phyloP scores from a whole-genome alignment of 2,888 invertebrate species.

The Nephrotoma flavescens region DNA sequence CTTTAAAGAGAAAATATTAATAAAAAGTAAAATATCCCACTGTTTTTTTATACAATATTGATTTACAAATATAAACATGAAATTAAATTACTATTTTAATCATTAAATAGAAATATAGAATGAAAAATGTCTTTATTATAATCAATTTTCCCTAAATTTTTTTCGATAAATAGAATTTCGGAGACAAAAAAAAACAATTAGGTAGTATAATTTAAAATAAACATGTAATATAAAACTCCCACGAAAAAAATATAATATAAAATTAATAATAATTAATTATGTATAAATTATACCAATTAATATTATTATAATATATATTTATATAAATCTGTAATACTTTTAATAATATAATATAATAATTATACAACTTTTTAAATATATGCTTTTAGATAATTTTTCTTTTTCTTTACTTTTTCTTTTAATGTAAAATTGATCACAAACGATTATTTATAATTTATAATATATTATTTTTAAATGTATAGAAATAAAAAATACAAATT shows the following conservation, averaged over 20 bases:
- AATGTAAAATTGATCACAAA: conserved; percentile 3
- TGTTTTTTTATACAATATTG: background rate
- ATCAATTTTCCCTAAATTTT: background rate
- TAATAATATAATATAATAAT: background rate
- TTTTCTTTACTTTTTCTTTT: background rate
- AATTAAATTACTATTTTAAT: background rate
- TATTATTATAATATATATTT: background rate
- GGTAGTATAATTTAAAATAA: background rate
- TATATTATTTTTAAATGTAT: background rate
- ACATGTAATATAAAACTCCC: background rate
- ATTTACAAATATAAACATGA: background rate
- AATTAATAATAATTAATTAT: background rate
- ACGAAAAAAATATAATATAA: background rate
- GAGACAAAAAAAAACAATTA: background rate
- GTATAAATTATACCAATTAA: too few relatives aligned
- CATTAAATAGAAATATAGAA: background rate
- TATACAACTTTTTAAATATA: background rate
- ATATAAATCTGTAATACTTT: background rate
- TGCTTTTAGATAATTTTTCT: background rate
- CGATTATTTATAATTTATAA: background rate
- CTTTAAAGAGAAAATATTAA: background rate
- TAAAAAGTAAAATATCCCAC: background rate
- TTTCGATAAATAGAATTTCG: background rate
- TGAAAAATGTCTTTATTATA: background rate
- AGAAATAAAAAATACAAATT: background rate